Evolutionary conservation across 2,113 vertebrate species (phyloP), one percentile per base, ranked within the genome.

Genomic region (Cathartes aura): DNA sequence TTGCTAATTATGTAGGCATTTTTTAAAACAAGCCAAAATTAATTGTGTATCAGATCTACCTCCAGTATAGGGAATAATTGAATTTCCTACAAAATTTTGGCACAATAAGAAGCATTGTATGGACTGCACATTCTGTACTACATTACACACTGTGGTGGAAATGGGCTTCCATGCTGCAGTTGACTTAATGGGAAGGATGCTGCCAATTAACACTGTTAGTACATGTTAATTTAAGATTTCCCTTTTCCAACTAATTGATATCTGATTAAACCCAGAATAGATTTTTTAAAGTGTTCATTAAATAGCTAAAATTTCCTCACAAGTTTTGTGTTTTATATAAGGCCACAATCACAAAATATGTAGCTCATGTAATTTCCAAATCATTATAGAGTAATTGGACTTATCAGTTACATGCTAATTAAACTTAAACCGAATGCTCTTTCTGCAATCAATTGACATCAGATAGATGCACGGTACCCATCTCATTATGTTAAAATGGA

Each of bases 361-460:
- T 92, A 96, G 91, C 92, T 92, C 94, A 92, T 97, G 75, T 96
- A 95, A 98, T 97, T 97, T 97, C 95, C 83, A 96, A 94, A 95
- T 97, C 91, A 96, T 97, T 97, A 95, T 38, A 84, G 90, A 82
- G 79, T 98, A 97, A 98, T 97, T 94, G 79, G 85, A 90, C 94
- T 98, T 98, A 97, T 97, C 95, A 96, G 78, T 97, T 88, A 91
- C 95, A 97, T 96, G 95, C 90, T 98, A 97, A 97, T 98, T 98
- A 98, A 98, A 95, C 91, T 70, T 92, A 64, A 45, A 43, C 58
- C 79, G 87, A 97, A 89, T 20, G 11, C 71, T 97, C 58, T 96
- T 95, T 96, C 76, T 97, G 68, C 95, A 97, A 98, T 98, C 97
- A 96, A 15, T 84, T 93, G 95, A 70, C 70, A 96, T 94, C 23